Conservation (phyloP, 2,797 vertebrate species). For the Sphenodon punctatus region DNA sequence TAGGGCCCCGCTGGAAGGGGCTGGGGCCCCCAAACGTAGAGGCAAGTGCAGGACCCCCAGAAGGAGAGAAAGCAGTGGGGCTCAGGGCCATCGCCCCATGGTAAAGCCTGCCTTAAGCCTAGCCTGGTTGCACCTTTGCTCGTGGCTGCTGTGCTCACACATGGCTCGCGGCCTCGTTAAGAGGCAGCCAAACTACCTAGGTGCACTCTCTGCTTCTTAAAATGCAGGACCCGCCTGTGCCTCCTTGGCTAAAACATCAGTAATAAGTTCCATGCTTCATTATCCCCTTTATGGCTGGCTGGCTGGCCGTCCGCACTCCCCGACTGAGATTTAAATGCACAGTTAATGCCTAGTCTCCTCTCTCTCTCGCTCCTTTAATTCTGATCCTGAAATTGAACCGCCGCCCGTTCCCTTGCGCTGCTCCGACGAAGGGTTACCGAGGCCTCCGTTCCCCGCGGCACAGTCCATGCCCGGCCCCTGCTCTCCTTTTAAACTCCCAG, state of each 20-base stretch:
- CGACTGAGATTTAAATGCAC: background rate
- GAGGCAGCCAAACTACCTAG: no score
- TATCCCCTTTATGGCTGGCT: background rate
- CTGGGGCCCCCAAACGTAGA: no score
- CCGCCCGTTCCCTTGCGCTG: no score
- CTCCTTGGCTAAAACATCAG: background rate
- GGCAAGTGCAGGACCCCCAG: no score
- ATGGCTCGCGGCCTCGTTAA: background rate
- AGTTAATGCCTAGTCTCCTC: background rate
- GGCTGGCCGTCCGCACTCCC: background rate
- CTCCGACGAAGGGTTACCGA: background rate
- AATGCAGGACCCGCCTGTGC: background rate
- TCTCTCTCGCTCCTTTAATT: background rate
- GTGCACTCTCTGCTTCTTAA: background rate
- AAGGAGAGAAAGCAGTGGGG: no score
- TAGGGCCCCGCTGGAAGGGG: no score
- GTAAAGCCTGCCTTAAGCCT: no score
- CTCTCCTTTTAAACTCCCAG: background rate
- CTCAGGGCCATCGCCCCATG: no score
- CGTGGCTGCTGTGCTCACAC: background rate
- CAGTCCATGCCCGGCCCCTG: background rate
- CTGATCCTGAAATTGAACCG: background rate
- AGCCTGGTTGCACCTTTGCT: no score
- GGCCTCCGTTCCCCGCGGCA: no score
- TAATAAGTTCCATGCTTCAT: background rate